phyloP scores from a whole-genome alignment of 2,797 vertebrate genomes.

The Paramormyrops hopkinsi region DNA sequence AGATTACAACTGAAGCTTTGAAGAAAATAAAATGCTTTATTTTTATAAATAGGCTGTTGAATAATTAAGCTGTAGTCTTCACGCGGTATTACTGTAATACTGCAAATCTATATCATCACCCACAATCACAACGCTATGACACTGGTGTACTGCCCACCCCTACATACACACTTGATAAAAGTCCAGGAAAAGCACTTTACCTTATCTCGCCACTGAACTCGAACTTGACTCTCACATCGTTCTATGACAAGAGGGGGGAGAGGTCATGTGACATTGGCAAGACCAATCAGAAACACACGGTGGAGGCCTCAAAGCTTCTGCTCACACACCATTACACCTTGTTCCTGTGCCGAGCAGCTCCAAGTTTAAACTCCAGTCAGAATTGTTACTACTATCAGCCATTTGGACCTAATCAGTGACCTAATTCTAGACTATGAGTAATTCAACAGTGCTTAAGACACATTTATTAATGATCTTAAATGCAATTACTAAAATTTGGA shows the following conservation, averaged over 20 bases:
- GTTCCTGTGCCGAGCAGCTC: not conserved
- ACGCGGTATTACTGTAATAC: not conserved
- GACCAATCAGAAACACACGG: not conserved
- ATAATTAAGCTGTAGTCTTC: not conserved
- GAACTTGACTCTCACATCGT: slow-evolving; percentile 78
- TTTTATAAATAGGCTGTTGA: not conserved
- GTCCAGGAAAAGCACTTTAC: slow-evolving; percentile 50
- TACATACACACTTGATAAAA: slow-evolving; percentile 36
- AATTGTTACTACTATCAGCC: not conserved
- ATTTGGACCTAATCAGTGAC: not conserved
- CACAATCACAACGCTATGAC: not conserved
- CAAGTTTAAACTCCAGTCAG: not conserved
- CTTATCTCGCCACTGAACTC: slow-evolving; percentile 87
- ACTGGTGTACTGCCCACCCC: not conserved
- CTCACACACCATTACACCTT: no score
- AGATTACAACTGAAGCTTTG: not conserved
- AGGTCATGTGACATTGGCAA: slow-evolving; percentile 17
- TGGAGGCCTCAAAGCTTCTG: not conserved
- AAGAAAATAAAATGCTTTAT: not conserved
- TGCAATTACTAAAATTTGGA: not conserved
- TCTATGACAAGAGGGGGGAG: slow-evolving; percentile 40
- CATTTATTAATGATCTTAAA: not conserved
- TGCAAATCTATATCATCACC: not conserved
- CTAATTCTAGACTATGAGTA: not conserved
- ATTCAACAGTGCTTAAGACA: not conserved